Conservation (phyloP, 2,888 invertebrate genomes). For the Labia minor region DNA sequence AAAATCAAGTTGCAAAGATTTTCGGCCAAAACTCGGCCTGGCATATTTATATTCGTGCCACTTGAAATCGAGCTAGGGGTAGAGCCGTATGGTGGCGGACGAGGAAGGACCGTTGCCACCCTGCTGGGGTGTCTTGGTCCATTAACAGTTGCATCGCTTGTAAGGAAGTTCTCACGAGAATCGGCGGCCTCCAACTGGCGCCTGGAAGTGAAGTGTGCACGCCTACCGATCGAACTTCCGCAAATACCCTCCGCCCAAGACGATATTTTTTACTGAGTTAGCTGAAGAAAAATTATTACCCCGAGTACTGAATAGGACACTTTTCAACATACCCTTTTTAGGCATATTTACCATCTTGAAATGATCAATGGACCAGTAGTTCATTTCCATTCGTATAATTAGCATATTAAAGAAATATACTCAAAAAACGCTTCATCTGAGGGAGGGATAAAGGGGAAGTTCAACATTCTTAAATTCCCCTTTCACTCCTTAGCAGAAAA, state of each 20-base stretch:
- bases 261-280: too few species aligned
- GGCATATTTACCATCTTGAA: too few species aligned
- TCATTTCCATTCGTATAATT: too few species aligned
- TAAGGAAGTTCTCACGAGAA: constrained; percentile 13
- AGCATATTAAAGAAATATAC: too few species aligned
- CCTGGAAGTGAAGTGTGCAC: constrained; percentile 6
- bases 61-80: background rate
- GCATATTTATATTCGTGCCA: background rate
- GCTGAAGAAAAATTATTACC: background rate
- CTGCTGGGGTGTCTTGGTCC: constrained; percentile 1
- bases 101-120: background rate
- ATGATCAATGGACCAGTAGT: too few species aligned
- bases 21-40: background rate
- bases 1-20: background rate
- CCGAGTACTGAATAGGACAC: background rate
- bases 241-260: background rate
- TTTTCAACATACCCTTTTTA: too few species aligned
- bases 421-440: too few species aligned
- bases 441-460: too few species aligned
- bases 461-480: too few species aligned
- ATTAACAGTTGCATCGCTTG: background rate
- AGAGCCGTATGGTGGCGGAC: background rate
- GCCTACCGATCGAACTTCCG: background rate
- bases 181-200: constrained; percentile 1
- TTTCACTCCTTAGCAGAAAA: too few species aligned